Base-by-base conservation (phyloP, 2,888 invertebrate species). In the Barypeithes pellucidus region DNA sequence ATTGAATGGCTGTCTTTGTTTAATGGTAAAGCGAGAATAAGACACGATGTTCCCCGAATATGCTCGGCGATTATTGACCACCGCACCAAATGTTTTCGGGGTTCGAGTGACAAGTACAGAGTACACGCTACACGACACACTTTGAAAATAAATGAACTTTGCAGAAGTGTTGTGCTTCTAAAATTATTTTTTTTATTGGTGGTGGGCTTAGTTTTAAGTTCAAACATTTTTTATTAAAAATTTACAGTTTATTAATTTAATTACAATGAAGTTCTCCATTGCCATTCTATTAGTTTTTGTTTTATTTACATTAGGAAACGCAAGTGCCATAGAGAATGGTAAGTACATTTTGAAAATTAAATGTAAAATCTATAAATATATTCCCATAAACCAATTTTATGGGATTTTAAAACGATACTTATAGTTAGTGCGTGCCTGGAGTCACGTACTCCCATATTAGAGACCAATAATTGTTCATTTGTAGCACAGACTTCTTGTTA, bases 291-390 rank as follows among this genome's bases (percentile, higher is more conserved):
- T 69, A 54, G 36, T 70, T 36, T 73, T 71, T 65, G 41, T 66
- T 57, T 60, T 54, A 61, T 62, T 69, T 67, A 41, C 29, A 2
- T 45, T 75, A 39, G 69, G 75, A 63, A 72, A 72, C 41, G 61
- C 65, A 63, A 63, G 68, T 68, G 73, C 73, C 68, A 68, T 73
- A 5, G 18, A 65, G 41, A 75, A 66, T 59, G 78, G 78, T 78
- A 72, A 67, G 76, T 74, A 62, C 36, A 60, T n/a, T 70, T 67
- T 60, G 14, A 12, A 62, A 66, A 57, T 16, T 20, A 24, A 8
- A 20, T n/a, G n/a, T 41, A 11, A 39, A 60, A 43, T 59, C 18
- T 57, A 33, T 41, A 29, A 39, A 71, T 20, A 65, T n/a, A 50
- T 43, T 5, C 7, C 14, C n/a, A 16, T 43, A 50, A 18, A 47